A percentile compares a stretch with the other conserved stretches of the same genome.
These are phyloP conservation scores for Hippoglossus stenolepis DNA, from an alignment of 2,113 vertebrate genomes.

Conservation along the genomic window DNA sequence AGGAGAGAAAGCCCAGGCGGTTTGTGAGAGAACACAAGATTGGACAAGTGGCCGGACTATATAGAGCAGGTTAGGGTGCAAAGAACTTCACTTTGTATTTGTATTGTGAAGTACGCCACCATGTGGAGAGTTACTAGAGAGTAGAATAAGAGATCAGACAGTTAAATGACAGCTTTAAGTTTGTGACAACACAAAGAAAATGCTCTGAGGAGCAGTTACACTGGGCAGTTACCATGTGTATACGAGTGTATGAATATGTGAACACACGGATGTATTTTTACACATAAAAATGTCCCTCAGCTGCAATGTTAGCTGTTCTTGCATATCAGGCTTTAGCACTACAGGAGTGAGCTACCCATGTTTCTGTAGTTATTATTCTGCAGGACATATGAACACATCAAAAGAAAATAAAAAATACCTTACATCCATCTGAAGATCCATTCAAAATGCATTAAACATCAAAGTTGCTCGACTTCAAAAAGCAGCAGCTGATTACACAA, in stretches of 20 bases:
- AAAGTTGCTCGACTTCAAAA: constrained; percentile 22
- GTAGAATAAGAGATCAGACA: neutral
- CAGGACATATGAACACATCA: neutral
- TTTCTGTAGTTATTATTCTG: neutral
- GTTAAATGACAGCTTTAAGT: no score
- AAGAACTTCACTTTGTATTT: neutral
- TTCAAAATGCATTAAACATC: constrained; percentile 29
- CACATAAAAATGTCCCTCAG: neutral
- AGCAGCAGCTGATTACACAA: constrained; percentile 35
- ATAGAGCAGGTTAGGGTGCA: neutral
- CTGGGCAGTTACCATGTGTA: neutral
- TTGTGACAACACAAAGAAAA: no score
- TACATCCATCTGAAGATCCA: neutral
- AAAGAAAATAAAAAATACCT: neutral
- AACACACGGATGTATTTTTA: neutral
- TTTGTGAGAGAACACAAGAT: neutral
- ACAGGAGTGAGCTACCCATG: neutral
- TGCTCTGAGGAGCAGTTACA: neutral
- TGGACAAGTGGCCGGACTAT: constrained; percentile 6
- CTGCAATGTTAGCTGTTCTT: neutral
- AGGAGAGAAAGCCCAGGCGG: neutral
- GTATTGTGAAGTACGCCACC: constrained; percentile 16
- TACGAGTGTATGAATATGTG: neutral
- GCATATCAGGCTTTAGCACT: neutral
- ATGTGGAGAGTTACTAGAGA: constrained; percentile 1